Conservation (phyloP, 2,113 vertebrate species). For the Mormyrus lacerda region DNA sequence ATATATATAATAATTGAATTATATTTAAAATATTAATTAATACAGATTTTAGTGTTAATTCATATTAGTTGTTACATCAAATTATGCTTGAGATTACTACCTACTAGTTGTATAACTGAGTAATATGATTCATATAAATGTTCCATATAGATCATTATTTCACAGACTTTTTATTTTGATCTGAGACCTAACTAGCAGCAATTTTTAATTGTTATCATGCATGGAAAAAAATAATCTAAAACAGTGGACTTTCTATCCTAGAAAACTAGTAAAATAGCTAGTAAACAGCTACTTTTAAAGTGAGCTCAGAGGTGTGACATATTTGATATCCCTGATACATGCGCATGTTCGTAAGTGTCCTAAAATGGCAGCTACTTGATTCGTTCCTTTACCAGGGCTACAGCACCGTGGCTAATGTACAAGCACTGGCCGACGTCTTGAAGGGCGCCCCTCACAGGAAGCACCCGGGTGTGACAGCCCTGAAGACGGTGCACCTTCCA, state of each 20-base stretch:
- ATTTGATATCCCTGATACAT: not conserved
- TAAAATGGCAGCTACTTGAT: not conserved
- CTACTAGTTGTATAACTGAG: not conserved
- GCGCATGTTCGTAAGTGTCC: not conserved
- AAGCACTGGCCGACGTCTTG: conserved; percentile 59
- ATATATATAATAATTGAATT: not conserved
- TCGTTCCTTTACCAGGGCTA: conserved; percentile 35
- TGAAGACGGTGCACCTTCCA: conserved; percentile 62
- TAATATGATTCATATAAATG: not conserved
- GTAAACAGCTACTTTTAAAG: not conserved
- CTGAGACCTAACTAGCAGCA: not conserved
- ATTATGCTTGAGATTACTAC: not conserved
- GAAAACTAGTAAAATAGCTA: too few species aligned
- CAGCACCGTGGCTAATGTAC: conserved; percentile 39
- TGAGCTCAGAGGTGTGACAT: not conserved
- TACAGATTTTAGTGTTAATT: not conserved
- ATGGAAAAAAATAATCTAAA: not conserved
- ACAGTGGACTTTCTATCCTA: not conserved
- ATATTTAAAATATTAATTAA: not conserved
- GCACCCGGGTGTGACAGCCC: conserved; percentile 69
- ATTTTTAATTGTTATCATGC: not conserved
- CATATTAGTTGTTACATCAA: not conserved
- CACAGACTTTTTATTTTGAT: not conserved
- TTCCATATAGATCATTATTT: not conserved
- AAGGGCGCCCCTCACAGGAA: conserved; percentile 59